Evolutionary conservation across 2,888 invertebrate species (phyloP).

Genomic region (Physocephala rufipes): DNA sequence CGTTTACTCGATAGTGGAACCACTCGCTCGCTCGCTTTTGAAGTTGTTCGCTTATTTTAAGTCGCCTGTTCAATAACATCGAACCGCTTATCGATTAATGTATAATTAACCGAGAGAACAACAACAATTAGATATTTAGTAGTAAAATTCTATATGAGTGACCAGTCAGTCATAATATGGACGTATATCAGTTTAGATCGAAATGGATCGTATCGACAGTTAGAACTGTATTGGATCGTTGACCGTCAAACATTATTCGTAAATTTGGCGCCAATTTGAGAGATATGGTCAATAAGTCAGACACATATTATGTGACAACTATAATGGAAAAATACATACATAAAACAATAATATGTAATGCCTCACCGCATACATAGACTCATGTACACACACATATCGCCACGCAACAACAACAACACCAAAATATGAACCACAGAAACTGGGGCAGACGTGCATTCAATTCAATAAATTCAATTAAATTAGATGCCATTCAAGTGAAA

Average conservation of each 20-base stretch:
- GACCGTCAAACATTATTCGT: conserved; percentile 48
- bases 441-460: conserved; percentile 7
- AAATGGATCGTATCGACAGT: no score
- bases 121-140: no score
- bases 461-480: conserved; percentile 17
- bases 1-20: no score
- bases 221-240: conserved; percentile 32
- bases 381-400: no score
- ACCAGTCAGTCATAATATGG: conserved; percentile 10
- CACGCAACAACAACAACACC: conserved; percentile 10
- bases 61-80: no score
- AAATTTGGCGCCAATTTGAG: conserved; percentile 53
- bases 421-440: not conserved
- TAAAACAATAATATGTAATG: not conserved
- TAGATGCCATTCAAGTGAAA: conserved; percentile 25
- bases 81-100: no score
- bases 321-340: not conserved
- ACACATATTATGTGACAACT: conserved; percentile 19
- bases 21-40: no score
- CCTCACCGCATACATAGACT: not conserved
- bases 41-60: no score
- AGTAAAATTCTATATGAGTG: not conserved
- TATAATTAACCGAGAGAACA: no score
- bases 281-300: conserved; percentile 46
- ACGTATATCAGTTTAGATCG: not conserved